Percentiles rank a stretch among this genome's conserved stretches.
Conservation (phyloP, 2,113 vertebrate genomes). For the Dinomys branickii region DNA sequence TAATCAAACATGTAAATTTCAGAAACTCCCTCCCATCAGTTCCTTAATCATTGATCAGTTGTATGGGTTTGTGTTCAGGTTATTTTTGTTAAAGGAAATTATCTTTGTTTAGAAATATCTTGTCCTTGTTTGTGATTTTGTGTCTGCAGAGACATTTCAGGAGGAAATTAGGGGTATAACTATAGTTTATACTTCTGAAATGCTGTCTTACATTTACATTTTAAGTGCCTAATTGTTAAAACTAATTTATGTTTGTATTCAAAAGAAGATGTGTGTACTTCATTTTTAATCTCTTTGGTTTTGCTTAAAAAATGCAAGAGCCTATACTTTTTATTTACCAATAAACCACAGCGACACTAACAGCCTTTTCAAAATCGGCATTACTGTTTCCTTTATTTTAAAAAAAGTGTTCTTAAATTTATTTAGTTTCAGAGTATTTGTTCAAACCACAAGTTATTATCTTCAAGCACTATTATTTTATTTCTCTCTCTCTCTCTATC, state of each 20-base stretch:
- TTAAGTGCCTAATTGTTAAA: constrained; percentile 76
- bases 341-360: constrained; percentile 67
- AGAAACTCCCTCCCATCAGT: not conserved
- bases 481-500: not conserved
- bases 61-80: constrained; percentile 32
- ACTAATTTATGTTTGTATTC: constrained; percentile 72
- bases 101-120: constrained; percentile 48
- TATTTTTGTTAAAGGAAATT: constrained; percentile 28
- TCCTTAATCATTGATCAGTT: constrained; percentile 4
- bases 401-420: not conserved
- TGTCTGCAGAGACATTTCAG: constrained; percentile 68
- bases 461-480: not conserved
- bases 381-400: constrained; percentile 44
- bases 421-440: constrained; percentile 8
- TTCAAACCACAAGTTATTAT: constrained; percentile 34
- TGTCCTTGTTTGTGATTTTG: constrained; percentile 51
- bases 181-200: constrained; percentile 65
- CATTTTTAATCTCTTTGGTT: constrained; percentile 73
- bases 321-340: constrained; percentile 75
- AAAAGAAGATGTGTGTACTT: constrained; percentile 48
- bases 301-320: constrained; percentile 68
- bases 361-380: constrained; percentile 58
- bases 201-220: constrained; percentile 64
- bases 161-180: constrained; percentile 42
- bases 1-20: constrained; percentile 63